Base-by-base conservation (phyloP, 1,140 invertebrate genomes). In the Drosophila nasuta region DNA sequence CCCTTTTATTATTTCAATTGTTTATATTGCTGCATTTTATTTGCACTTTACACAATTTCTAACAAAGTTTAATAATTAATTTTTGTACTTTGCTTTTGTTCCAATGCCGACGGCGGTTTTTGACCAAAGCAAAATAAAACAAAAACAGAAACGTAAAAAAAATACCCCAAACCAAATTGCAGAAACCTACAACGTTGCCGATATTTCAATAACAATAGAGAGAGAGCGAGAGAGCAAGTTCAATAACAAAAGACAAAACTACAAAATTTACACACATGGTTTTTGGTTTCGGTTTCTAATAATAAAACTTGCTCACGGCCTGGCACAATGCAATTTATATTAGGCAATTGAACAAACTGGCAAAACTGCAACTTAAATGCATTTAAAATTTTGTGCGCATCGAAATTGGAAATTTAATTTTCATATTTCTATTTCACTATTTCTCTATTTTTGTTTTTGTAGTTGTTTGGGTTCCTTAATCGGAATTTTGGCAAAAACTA, bases 11-110 rank as follows among this genome's bases (percentile, higher is more conserved):
- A 25, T 30, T 66, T 67, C 7, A 46, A 41, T 11, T 68, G 77
- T 72, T 60, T 71, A 43, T 46, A 74, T 71, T 75, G 58, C 62
- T 75, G 58, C 62, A 75, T 74, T 79, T 82, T 68, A 60, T 82
- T 85, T 70, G 65, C 68, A 41, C 52, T 59, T 70, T 70, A 67
- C 67, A 74, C 60, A 77, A 69, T 74, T 80, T 54, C 48, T 10
- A 79, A 81, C 64, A 77, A 72, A 69, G 60, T 88, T 87, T 75
- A 78, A 87, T 87, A 83, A 87, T 88, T 87, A 83, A 87, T 88
- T 77, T 88, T 83, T 77, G 63, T 51, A 83, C 63, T 88, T 75
- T 77, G 85, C 74, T 80, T 25, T 88, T 87, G 68, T 75, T 63
- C 62, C 68, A 71, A 54, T 54, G 83, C 83, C 82, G 56, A 3